Conservation (phyloP, 2,888 invertebrate genomes). For the Yponomeuta malinellus region DNA sequence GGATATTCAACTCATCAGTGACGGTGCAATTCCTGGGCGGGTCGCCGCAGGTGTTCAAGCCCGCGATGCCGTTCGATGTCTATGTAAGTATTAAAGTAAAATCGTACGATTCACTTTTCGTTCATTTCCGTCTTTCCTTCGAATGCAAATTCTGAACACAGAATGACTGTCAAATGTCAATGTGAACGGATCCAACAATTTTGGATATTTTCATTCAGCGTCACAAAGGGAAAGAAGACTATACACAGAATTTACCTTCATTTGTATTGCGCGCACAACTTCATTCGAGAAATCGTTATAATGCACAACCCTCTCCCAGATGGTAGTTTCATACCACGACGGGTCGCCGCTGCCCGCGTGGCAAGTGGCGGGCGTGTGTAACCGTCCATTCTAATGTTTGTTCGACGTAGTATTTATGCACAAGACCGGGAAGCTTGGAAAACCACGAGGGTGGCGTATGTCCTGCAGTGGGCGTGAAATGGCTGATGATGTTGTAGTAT, state of each 20-base stretch:
- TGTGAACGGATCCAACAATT: no score
- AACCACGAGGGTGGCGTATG: no score
- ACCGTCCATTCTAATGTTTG: no score
- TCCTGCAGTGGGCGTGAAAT: no score
- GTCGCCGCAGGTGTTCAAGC: constrained; percentile 95
- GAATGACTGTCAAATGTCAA: not conserved
- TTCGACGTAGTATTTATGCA: no score
- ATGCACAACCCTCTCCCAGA: constrained; percentile 48
- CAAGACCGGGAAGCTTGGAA: no score
- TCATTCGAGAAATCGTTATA: not conserved
- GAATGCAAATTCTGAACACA: not conserved
- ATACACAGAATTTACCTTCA: no score
- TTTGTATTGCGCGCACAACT: no score
- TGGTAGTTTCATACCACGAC: constrained; percentile 43
- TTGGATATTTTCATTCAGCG: no score
- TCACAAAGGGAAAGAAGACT: no score
- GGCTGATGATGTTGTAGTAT: no score
- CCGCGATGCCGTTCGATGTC: constrained; percentile 91
- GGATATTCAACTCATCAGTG: constrained; percentile 91
- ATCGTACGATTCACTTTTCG: not conserved
- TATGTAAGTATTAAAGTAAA: constrained; percentile 78
- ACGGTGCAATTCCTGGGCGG: constrained; percentile 91
- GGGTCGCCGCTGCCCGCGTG: not conserved
- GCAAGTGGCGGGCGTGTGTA: not conserved
- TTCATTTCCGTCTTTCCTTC: not conserved